Evolutionary conservation across 2,888 invertebrate genomes (phyloP), one percentile per base, ranked within the genome.

Genomic region (Matsumyia berberina): DNA sequence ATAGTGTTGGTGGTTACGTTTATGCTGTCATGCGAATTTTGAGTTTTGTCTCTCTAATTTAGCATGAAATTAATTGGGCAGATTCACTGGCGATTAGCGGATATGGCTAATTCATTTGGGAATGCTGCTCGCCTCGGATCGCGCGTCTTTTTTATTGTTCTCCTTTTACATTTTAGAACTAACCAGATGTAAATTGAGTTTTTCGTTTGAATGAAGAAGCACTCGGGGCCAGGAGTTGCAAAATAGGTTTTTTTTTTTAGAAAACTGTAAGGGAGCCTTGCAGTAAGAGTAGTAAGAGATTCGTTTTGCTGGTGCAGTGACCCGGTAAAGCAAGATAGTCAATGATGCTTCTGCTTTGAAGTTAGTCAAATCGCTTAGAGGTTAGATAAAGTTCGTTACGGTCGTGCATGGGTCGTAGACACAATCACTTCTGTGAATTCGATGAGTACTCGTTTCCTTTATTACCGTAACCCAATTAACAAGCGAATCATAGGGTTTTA

Each of bases 11-110:
- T 83, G 73, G 64, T 67, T 67, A 67, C 67, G 64, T 83, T 81
- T 79, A 79, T 69, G 80, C 85, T 80, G 74, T 74, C 85, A 85
- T 85, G 85, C 80, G 80, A 76, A 85, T 85, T 85, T 73, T 80
- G 76, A 85, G 74, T 76, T 85, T 80, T 70, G 79, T 85, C 80
- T 80, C 74, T 80, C 80, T 85, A 80, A 85, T 85, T 85, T 74
- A 80, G 74, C 85, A 80, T 85, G 85, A 85, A 85, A 85, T 85
- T 85, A 80, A 85, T 85, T 85, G 85, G 85, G 64, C 64, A 85
- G 85, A 85, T 85, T 85, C 85, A 85, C 64, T 80, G 80, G 24
- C 69, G 85, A 80, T 85, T 79, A 85, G 70, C 74, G 80, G 80
- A 85, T 85, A 80, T 70, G 64, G 74, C 57, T 85, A 80, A 83